phyloP scores from a whole-genome alignment of 2,797 vertebrate genomes.

The Toxotes lorentzi region DNA sequence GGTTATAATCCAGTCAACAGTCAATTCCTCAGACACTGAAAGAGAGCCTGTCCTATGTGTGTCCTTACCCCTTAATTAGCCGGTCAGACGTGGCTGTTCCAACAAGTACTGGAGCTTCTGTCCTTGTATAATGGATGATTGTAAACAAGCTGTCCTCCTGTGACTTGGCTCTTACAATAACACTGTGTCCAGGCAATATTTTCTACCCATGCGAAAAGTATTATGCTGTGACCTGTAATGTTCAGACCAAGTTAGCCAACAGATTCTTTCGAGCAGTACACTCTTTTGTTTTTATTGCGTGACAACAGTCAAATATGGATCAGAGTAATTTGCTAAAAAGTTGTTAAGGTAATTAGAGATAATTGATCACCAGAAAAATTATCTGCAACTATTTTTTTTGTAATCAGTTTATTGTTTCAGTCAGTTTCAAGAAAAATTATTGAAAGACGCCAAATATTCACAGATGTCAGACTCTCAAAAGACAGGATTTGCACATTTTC shows the following conservation, averaged over 20 bases:
- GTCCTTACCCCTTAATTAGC: conserved; percentile 43
- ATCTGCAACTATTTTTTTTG: too few species aligned
- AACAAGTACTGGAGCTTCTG: conserved; percentile 27
- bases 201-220: background rate
- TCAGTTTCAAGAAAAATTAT: too few species aligned
- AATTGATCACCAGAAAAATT: background rate
- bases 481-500: background rate
- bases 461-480: background rate
- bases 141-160: conserved; percentile 40
- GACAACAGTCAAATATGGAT: background rate
- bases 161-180: conserved; percentile 29
- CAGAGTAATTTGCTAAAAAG: background rate
- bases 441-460: too few species aligned
- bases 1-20: conserved; percentile 66
- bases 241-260: too few species aligned
- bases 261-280: too few species aligned
- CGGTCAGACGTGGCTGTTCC: conserved; percentile 18
- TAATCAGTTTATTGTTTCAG: too few species aligned
- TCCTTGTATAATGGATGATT: conserved; percentile 48
- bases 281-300: too few species aligned
- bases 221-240: background rate
- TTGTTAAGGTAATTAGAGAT: background rate
- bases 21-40: conserved; percentile 51
- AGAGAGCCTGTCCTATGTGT: conserved; percentile 11
- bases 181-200: conserved; percentile 10